Evolutionary conservation across 2,113 vertebrate species (phyloP).

Genomic region (Platysteira castanea): DNA sequence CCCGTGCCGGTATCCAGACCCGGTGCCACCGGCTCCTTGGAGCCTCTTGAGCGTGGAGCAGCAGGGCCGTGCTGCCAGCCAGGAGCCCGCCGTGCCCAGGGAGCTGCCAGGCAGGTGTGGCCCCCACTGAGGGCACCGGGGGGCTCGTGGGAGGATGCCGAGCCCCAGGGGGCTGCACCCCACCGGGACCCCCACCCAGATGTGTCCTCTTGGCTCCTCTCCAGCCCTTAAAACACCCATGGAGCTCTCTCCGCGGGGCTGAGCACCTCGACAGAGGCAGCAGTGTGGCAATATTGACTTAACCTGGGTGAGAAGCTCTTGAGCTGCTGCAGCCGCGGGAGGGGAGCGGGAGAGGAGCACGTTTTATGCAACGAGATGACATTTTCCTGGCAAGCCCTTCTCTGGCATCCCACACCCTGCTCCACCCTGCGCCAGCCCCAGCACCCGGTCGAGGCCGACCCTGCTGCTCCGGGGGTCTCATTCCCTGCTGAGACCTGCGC

Average conservation of each 20-base stretch:
- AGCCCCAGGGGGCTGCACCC: neutral
- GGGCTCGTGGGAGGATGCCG: accelerated
- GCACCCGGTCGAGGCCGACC: accelerated
- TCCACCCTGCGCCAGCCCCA: neutral
- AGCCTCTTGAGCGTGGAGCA: accelerated
- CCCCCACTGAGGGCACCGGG: accelerated
- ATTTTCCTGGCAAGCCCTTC: constrained; percentile 12
- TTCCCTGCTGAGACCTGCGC: neutral
- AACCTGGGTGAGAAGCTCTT: neutral
- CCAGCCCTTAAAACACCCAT: neutral
- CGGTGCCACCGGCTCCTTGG: accelerated
- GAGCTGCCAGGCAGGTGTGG: neutral
- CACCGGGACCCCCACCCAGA: neutral
- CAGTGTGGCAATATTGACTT: neutral
- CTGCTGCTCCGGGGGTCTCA: neutral
- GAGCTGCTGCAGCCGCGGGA: neutral
- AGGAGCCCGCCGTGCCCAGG: accelerated
- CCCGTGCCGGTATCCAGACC: accelerated
- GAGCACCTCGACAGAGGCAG: neutral
- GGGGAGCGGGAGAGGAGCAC: neutral
- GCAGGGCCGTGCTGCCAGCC: neutral
- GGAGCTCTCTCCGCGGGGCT: accelerated
- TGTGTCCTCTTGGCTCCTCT: neutral
- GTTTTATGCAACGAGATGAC: neutral
- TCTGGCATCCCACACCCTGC: neutral